Percentiles rank a stretch among this genome's conserved stretches.
Evolutionary conservation across 2,113 vertebrate species (phyloP).

Genomic region (Peucedramus taeniatus): DNA sequence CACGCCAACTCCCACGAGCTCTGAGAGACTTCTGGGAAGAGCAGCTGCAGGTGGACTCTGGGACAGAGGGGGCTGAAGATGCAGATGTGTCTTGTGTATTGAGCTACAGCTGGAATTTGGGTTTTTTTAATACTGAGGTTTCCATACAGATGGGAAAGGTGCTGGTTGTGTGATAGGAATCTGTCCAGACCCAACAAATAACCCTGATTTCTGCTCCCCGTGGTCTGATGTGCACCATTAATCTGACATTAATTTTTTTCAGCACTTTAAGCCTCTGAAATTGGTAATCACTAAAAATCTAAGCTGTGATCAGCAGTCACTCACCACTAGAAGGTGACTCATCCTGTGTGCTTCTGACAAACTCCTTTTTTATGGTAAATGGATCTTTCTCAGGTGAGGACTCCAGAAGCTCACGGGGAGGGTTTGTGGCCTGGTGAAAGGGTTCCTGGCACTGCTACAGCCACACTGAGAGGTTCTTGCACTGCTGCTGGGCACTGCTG

Average conservation of each 20-base stretch:
- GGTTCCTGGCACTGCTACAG: background rate
- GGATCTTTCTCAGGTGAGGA: background rate
- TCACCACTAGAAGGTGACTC: background rate
- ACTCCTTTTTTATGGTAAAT: background rate
- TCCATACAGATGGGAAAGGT: background rate
- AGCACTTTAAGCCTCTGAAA: background rate
- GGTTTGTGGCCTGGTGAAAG: fast-evolving
- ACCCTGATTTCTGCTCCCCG: background rate
- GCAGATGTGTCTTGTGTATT: background rate
- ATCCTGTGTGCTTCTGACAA: background rate
- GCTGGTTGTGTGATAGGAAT: background rate
- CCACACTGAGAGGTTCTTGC: background rate
- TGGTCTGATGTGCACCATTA: background rate
- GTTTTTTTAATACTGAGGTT: fast-evolving
- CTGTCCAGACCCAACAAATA: background rate
- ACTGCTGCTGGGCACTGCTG: background rate
- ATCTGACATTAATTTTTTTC: background rate
- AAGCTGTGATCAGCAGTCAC: background rate
- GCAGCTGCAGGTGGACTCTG: background rate
- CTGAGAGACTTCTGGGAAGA: slow-evolving; percentile 35
- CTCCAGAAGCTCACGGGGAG: background rate
- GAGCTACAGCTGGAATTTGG: background rate
- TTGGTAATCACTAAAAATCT: background rate
- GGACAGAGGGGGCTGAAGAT: background rate
- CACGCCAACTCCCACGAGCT: slow-evolving; percentile 80